A percentile compares a stretch with the other conserved stretches of the same genome.
These are phyloP conservation scores for Harpegnathos saltator DNA, from an alignment of 1,140 invertebrate species.

Conservation along the genomic window DNA sequence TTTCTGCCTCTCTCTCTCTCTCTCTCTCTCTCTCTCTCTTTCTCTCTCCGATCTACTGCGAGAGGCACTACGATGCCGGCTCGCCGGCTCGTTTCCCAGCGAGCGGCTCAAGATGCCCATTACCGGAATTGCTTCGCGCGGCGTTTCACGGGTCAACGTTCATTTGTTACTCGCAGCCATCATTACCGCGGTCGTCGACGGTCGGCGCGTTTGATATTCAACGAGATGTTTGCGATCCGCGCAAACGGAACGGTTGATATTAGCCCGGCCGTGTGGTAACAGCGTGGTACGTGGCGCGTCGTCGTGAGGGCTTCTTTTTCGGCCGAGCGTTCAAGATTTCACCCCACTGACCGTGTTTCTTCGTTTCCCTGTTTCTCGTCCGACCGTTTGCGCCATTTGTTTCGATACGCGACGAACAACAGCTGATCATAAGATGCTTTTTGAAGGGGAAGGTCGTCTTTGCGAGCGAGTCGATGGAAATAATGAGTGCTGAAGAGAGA, in stretches of 20 bases:
- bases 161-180: slow-evolving; percentile 46
- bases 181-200: slow-evolving; percentile 30
- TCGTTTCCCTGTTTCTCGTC: too few species aligned
- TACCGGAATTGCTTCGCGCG: slow-evolving; percentile 53
- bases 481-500: too few species aligned
- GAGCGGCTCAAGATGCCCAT: slow-evolving; percentile 31
- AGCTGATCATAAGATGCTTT: too few species aligned
- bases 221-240: slow-evolving; percentile 13
- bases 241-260: slow-evolving; percentile 34
- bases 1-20: neutral
- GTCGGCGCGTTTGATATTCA: slow-evolving; percentile 24
- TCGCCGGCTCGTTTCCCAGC: neutral
- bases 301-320: neutral
- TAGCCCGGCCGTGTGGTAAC: neutral
- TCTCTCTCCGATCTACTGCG: neutral
- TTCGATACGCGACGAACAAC: too few species aligned
- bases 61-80: slow-evolving; percentile 34
- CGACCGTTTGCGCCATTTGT: too few species aligned
- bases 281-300: neutral
- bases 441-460: too few species aligned
- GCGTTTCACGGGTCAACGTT: slow-evolving; percentile 49
- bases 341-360: too few species aligned
- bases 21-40: neutral
- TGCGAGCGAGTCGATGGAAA: too few species aligned
- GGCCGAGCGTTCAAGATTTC: too few species aligned